These are phyloP conservation scores for Aphelocoma californica DNA, from an alignment of 2,797 vertebrate genomes.

Conservation along the genomic window DNA sequence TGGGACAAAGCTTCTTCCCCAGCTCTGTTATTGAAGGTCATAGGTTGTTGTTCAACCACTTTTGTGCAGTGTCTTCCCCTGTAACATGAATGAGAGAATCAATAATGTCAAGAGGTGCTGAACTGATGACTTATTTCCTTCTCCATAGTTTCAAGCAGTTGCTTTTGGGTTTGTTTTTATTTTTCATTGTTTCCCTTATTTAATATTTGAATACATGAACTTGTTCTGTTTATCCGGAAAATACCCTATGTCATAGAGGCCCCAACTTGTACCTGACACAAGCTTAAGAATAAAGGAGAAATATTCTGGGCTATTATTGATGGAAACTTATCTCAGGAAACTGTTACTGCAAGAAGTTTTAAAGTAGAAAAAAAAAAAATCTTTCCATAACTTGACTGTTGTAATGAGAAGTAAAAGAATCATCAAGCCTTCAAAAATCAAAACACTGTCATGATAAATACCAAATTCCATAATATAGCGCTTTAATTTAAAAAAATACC, in stretches of 20 bases:
- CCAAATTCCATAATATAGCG: background rate
- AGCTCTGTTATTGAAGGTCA: background rate
- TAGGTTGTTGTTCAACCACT: background rate
- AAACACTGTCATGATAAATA: background rate
- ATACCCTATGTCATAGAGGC: background rate
- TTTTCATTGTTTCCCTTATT: background rate
- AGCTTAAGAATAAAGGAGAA: background rate
- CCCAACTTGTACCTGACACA: background rate
- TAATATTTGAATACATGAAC: background rate
- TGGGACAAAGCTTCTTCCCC: background rate
- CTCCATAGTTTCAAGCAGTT: background rate
- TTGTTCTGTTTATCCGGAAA: constrained; percentile 1
- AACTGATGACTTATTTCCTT: background rate
- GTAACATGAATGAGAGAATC: background rate
- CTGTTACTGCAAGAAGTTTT: background rate
- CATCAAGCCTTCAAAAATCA: background rate
- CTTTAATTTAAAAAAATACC: background rate
- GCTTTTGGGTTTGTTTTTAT: background rate
- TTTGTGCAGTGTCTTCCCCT: background rate
- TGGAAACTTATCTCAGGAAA: background rate
- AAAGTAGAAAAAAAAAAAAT: background rate
- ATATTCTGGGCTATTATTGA: background rate
- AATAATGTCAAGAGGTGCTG: background rate
- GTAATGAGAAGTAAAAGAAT: background rate
- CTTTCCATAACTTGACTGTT: background rate